Evolutionary conservation across 23 tunicate species (phyloP), one percentile per base, ranked within the genome.

Genomic region (Diplosoma virens): DNA sequence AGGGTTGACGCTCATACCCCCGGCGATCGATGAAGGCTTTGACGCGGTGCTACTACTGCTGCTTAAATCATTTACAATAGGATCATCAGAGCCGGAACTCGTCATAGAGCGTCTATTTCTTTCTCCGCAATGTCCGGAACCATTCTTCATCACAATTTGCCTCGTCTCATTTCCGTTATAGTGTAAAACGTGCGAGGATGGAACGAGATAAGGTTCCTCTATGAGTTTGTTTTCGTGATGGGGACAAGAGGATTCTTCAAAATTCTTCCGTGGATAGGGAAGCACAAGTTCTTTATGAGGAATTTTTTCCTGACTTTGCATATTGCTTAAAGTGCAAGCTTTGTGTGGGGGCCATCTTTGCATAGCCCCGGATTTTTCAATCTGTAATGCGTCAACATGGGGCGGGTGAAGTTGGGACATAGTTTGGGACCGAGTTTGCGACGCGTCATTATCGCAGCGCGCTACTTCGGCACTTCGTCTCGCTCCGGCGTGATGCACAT

Each of bases 71-170:
- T 86, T 87, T 2, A 76, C 95, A 16, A 87, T 82, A 9, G 95
- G 87, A 68, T 87, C 95, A 50, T 87, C 95, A 31, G 95, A 87
- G 48, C 84, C 95, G 66, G 87, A 81, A 46, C 95, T 89, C 61
- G 64, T 69, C 33, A 81, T 35, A 0, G 88, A 82, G 52, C 78
- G 52, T 2, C 93, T 76, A 0, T 67, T 74, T 16, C 16, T 11
- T n/a, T n/a, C n/a, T n/a, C n/a, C n/a, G n/a, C n/a, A n/a, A n/a
- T n/a, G n/a, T n/a, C n/a, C n/a, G n/a, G n/a, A n/a, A n/a, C n/a
- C n/a, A n/a, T n/a, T n/a, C n/a, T n/a, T n/a, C n/a, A n/a, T n/a
- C n/a, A n/a, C n/a, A n/a, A n/a, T n/a, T n/a, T n/a, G n/a, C n/a
- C n/a, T n/a, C n/a, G n/a, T n/a, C n/a, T n/a, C n/a, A n/a, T n/a